Evolutionary conservation across 2,888 invertebrate genomes (phyloP), one percentile per base, ranked within the genome.

Genomic region (Lamproptera curius): DNA sequence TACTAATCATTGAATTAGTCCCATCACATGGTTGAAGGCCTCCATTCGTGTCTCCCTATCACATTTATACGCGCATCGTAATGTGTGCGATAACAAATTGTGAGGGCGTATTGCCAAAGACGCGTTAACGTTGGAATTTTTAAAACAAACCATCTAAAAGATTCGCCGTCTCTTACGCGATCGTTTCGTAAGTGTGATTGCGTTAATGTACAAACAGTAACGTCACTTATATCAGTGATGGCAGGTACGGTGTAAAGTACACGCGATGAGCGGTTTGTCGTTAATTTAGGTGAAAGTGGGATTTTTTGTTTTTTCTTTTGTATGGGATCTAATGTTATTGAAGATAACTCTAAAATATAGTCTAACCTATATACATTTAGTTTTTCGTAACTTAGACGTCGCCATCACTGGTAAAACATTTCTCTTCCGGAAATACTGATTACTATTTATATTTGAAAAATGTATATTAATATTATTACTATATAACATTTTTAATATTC

Each of bases 151-250:
- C 28, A 16, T 42, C 46, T 35, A n/a, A 20, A 52, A 63, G 61
- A 73, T 74, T 71, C 44, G 43, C 35, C 42, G 38, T 42, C 64
- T 66, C 70, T 53, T 50, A 50, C 46, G 53, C 56, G 53, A 58
- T 49, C 53, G 59, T 80, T 76, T 73, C 73, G 71, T 76, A 78
- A 81, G 70, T 67, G 65, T 52, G 57, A 69, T 75, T 71, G 70
- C 70, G 70, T 67, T 65, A 67, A 70, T 67, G 56, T 55, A 52
- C 63, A 68, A 70, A 75, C 71, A 69, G 56, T 61, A 70, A 63
- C 65, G 67, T 65, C 69, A 68, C 60, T 67, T 70, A 49, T 49
- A 49, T 49, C 44, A 36, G 36, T 36, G 49, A 16, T 40, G 38
- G 9, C 8, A 16, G 13, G 17, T 34, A 20, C 20, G 20, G n/a